phyloP scores from a whole-genome alignment of 2,888 invertebrate species.

The Drosophila flavopinicola region DNA sequence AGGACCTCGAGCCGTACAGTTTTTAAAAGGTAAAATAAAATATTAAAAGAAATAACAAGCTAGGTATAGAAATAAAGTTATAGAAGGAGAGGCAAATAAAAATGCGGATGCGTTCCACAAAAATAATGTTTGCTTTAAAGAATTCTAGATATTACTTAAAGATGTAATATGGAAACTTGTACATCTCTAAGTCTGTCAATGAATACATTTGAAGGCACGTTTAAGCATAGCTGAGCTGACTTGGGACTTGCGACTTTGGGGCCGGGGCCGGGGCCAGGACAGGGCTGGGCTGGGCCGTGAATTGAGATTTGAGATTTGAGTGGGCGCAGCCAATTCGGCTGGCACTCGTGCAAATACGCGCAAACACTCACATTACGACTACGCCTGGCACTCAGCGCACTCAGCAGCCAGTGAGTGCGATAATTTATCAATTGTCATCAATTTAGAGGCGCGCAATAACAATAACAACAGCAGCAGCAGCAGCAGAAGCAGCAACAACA shows the following conservation, averaged over 20 bases:
- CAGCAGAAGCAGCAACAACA: not conserved
- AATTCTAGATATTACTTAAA: not conserved
- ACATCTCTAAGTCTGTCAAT: not conserved
- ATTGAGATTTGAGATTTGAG: slow-evolving; percentile 3
- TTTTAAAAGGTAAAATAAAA: too few species aligned
- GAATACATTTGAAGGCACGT: not conserved
- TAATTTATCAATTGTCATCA: slow-evolving; percentile 83
- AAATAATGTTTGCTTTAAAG: too few species aligned
- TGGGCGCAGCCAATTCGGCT: slow-evolving; percentile 9
- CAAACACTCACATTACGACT: slow-evolving; percentile 7
- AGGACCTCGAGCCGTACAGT: too few species aligned
- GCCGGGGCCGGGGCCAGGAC: too few species aligned
- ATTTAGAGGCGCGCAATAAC: slow-evolving; percentile 60
- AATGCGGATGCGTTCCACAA: too few species aligned
- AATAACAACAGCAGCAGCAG: slow-evolving; percentile 23
- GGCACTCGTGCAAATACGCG: slow-evolving; percentile 19
- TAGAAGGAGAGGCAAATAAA: not conserved
- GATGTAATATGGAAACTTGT: not conserved
- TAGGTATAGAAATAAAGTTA: not conserved
- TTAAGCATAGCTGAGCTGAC: not conserved
- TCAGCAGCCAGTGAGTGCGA: slow-evolving; percentile 39
- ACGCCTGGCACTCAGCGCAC: slow-evolving; percentile 25
- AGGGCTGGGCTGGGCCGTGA: not conserved
- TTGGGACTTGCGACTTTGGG: not conserved
- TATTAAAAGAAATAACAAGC: not conserved